A percentile compares a stretch with the other conserved stretches of the same genome.
These are phyloP conservation scores for Monochamus saltuarius DNA, from an alignment of 1,140 invertebrate genomes.

Conservation along the genomic window DNA sequence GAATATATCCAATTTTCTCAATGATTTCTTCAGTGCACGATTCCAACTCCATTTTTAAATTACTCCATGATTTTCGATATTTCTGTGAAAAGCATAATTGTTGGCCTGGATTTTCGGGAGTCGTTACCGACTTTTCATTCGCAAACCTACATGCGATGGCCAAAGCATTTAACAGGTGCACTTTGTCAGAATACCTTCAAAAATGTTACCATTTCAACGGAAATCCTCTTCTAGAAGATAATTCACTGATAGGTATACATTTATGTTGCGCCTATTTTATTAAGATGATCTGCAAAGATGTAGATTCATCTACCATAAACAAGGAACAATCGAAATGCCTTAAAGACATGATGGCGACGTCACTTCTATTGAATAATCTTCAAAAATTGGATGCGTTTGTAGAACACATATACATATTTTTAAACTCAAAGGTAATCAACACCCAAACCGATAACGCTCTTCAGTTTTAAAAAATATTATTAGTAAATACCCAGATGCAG, in stretches of 20 bases:
- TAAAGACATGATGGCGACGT: background rate
- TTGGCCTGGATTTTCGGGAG: background rate
- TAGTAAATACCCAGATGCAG: too few species aligned
- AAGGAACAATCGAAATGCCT: background rate
- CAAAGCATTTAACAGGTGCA: conserved; percentile 6
- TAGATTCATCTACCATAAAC: background rate
- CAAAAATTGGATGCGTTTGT: background rate
- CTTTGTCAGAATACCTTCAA: background rate
- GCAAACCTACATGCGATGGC: background rate
- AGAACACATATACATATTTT: too few species aligned
- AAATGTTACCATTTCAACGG: too few species aligned
- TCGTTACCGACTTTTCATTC: background rate
- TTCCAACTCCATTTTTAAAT: background rate
- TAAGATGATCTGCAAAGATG: too few species aligned
- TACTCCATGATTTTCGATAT: too few species aligned
- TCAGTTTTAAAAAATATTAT: too few species aligned
- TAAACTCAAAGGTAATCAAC: too few species aligned
- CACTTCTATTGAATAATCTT: background rate
- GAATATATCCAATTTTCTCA: background rate
- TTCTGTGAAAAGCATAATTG: too few species aligned
- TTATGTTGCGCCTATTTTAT: background rate
- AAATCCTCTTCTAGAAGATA: too few species aligned
- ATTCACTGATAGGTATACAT: too few species aligned
- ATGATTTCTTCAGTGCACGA: too few species aligned
- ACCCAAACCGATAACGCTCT: too few species aligned